Base-by-base conservation (phyloP, 2,797 vertebrate genomes). In the Sebastes paucispinis region DNA sequence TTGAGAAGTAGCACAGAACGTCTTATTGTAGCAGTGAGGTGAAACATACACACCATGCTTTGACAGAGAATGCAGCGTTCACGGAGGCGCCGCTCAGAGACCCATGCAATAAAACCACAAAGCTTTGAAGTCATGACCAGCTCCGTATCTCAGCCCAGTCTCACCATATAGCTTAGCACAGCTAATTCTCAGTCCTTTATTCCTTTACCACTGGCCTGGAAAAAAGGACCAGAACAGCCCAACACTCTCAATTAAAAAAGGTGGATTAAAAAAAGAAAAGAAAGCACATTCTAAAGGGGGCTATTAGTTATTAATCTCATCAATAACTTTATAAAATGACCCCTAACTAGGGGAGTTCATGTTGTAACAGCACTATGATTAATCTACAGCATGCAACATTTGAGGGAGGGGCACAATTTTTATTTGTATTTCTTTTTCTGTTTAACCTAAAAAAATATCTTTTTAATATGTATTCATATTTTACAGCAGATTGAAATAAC, bases 371-470 rank as follows among this genome's bases (percentile, higher is more conserved):
- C 57, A 73, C 77, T 79, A 70, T 36, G 36, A 84, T 81, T 57
- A 12, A 87, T 75, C 69, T 87, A 90, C 75, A 91, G 75, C 92
- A 92, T 93, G 91, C 90, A 67, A 83, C 75, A 84, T 47, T 64
- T 58, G 57, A 54, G 22, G 63, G 39, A 24, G 22, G 8, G 57
- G 60, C 5, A n/a, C 14, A 16, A 39, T 68, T 55, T 77, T 39
- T 36, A 36, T 78, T 64, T 31, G 5, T 8, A 12, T 14, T 12
- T 57, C 36, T 66, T 66, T 66, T 57, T 62, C 16, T 62, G 36
- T 77, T 80, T 73, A 79, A 27, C 70, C 86, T 92, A 94, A 20
- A 93, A 94, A 94, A 93, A 94, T 92, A 93, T 81, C 64, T 88
- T 84, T 66, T 88, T 68, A 24, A 85, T 81, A 67, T 81, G 62